These are phyloP conservation scores for Patella depressa DNA, from an alignment of 2,888 invertebrate genomes.

Conservation along the genomic window DNA sequence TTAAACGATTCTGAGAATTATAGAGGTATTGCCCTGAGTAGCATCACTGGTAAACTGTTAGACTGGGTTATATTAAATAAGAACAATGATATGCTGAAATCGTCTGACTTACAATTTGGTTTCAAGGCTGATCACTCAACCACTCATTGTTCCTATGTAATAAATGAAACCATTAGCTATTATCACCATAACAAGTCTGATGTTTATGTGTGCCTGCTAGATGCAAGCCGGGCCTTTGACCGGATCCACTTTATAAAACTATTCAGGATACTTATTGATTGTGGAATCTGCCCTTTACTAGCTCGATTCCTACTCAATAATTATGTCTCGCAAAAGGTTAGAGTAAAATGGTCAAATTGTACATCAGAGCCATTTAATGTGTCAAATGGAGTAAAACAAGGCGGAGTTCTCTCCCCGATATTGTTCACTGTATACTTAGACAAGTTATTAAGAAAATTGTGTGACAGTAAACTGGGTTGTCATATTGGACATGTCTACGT, in stretches of 20 bases:
- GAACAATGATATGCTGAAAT: background rate
- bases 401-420: slow-evolving; percentile 21
- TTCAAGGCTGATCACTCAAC: background rate
- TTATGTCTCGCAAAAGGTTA: background rate
- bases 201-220: background rate
- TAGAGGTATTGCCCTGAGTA: background rate
- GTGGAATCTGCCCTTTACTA: background rate
- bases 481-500: slow-evolving; percentile 16
- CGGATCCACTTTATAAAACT: background rate
- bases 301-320: background rate
- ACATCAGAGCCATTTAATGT: slow-evolving; percentile 16
- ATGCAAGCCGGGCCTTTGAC: background rate
- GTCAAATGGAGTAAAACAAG: slow-evolving; percentile 18
- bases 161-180: background rate
- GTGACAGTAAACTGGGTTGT: slow-evolving; percentile 13
- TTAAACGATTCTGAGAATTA: background rate
- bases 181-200: background rate
- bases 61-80: background rate
- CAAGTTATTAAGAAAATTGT: slow-evolving; percentile 15
- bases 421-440: slow-evolving; percentile 21
- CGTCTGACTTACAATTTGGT: background rate
- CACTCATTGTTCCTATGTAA: background rate
- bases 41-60: slow-evolving; percentile 2
- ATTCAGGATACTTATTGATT: background rate
- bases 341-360: background rate